Evolutionary conservation across 2,888 invertebrate genomes (phyloP).

Genomic region (Epicampocera succincta): DNA sequence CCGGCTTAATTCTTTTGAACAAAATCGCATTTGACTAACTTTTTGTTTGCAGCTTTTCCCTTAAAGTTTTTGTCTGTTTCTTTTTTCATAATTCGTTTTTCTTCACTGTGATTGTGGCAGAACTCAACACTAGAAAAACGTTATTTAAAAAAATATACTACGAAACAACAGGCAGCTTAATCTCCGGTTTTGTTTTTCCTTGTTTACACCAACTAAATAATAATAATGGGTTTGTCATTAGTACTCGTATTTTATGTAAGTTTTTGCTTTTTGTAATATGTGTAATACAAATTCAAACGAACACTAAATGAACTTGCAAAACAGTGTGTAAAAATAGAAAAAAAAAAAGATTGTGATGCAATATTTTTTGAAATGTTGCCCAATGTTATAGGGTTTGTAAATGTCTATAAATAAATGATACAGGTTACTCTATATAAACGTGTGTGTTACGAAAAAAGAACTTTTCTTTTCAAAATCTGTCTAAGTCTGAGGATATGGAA

Average conservation of each 20-base stretch:
- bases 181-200: conserved; percentile 70
- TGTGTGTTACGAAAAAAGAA: not conserved
- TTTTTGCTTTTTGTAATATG: conserved; percentile 44
- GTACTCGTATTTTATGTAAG: conserved; percentile 66
- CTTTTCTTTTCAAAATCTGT: too few species aligned
- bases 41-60: too few species aligned
- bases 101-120: not conserved
- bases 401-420: conserved; percentile 31
- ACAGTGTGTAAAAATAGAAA: not conserved
- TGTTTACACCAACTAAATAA: conserved; percentile 53
- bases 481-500: too few species aligned
- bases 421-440: conserved; percentile 7
- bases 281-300: not conserved
- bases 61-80: too few species aligned
- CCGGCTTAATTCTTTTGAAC: too few species aligned
- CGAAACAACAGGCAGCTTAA: conserved; percentile 70
- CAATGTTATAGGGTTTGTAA: conserved; percentile 34
- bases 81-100: not conserved
- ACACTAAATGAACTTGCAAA: conserved; percentile 20
- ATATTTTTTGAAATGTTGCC: conserved; percentile 55
- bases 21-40: too few species aligned
- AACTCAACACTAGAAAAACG: conserved; percentile 11
- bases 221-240: conserved; percentile 70
- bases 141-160: conserved; percentile 27
- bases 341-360: conserved; percentile 4